These are phyloP conservation scores for Cordilura impudica DNA, from an alignment of 2,888 invertebrate species.

Conservation along the genomic window DNA sequence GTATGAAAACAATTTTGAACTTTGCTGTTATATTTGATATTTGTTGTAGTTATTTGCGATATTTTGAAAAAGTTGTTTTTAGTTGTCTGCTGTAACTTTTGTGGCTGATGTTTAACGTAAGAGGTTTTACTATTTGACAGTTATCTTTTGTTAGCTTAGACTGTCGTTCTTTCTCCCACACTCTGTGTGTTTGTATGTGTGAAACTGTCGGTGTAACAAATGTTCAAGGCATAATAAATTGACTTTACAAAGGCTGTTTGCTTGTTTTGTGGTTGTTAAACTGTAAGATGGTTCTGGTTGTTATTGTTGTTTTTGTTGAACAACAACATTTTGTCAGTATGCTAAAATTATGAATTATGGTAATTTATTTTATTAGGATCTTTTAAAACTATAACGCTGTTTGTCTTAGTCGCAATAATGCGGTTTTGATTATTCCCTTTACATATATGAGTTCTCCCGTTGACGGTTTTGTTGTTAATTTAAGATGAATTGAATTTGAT, in stretches of 20 bases:
- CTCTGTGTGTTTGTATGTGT: neutral
- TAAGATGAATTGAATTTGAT: too few species aligned
- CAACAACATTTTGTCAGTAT: neutral
- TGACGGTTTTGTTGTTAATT: too few species aligned
- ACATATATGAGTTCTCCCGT: too few species aligned
- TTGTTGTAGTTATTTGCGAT: neutral
- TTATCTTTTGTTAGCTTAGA: slow-evolving; percentile 39
- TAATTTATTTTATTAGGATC: slow-evolving; percentile 39
- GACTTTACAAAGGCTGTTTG: slow-evolving; percentile 34
- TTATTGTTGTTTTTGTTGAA: neutral
- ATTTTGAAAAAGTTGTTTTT: neutral
- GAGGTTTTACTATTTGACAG: slow-evolving; percentile 29
- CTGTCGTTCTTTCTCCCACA: neutral
- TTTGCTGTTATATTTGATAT: neutral
- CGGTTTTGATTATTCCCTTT: too few species aligned
- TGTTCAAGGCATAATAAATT: slow-evolving; percentile 41
- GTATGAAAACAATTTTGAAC: neutral
- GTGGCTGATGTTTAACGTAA: neutral
- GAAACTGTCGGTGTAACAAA: slow-evolving; percentile 27
- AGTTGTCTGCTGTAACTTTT: neutral
- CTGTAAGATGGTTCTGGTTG: slow-evolving; percentile 14
- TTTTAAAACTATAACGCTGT: neutral
- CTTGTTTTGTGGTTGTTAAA: slow-evolving; percentile 45
- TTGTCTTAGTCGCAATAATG: neutral
- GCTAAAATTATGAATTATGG: slow-evolving; percentile 43